Evolutionary conservation across 2,888 invertebrate species (phyloP), one percentile per base, ranked within the genome.

Genomic region (Drosophila neonasuta): DNA sequence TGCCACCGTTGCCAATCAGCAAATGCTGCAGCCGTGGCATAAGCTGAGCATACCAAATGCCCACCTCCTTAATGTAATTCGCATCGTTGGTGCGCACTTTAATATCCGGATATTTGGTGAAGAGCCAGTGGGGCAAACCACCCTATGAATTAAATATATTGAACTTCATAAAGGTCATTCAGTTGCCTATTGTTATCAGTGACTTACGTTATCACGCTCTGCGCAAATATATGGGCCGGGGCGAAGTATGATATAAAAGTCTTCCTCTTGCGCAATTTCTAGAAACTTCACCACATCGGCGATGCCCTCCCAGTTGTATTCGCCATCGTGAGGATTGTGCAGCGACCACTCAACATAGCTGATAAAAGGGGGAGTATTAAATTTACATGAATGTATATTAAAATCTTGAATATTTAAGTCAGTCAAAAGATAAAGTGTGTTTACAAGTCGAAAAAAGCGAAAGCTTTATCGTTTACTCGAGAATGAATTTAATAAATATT

Each of bases 161-260:
- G 1, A 24, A 24, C 5, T 3, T 5, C 2, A 7, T 29, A 7
- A 24, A 36, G 8, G 10, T 6, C 1, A 10, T 45, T 36, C 0
- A 13, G 13, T 1, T 20, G n/a, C 7, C 1, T 34, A 5, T 11
- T 13, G 1, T 15, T 10, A 7, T 11, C 11, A n/a, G 4, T 36
- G 5, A 54, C 76, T 76, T 88, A 93, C 93, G 89, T 93, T 91
- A 80, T 98, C 97, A 91, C 97, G 93, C 91, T 98, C 98, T 8
- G 96, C 97, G 89, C 97, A 97, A 77, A 98, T 97, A 85, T 97
- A 98, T 0, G 98, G 98, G 0, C 98, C 98, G 0, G 96, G 95
- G 29, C 98, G 92, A 1, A 98, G 90, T 29, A 97, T 92, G 0
- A 97, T 96, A n/a, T 95, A 92, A 17, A 98, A 91, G 34, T 94